phyloP scores from a whole-genome alignment of 2,113 vertebrate species.

The Ardeotis arabs region DNA sequence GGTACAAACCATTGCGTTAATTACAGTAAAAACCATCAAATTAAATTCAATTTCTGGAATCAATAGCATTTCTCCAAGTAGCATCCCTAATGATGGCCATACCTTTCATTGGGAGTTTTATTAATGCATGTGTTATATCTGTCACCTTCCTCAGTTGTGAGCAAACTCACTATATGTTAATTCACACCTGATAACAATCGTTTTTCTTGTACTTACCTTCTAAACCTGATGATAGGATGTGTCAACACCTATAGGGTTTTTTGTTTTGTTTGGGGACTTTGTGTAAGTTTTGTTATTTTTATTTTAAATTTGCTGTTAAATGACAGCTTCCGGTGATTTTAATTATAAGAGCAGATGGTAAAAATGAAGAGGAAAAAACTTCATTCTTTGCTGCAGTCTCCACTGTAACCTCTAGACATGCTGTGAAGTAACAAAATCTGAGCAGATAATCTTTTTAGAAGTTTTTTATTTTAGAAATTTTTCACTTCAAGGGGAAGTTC shows the following conservation, averaged over 20 bases:
- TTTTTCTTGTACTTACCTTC: slow-evolving; percentile 65
- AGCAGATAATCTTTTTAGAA: neutral
- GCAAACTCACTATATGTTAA: slow-evolving; percentile 75
- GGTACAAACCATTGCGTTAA: slow-evolving; percentile 72
- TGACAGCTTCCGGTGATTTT: slow-evolving; percentile 41
- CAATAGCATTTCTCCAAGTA: slow-evolving; percentile 70
- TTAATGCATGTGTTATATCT: slow-evolving; percentile 75
- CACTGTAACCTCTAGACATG: neutral
- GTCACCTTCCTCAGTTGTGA: slow-evolving; percentile 63
- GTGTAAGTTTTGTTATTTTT: neutral
- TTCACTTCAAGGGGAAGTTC: neutral
- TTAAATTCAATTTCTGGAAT: slow-evolving; percentile 77
- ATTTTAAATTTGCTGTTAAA: slow-evolving; percentile 41
- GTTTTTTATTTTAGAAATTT: neutral
- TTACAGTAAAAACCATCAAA: slow-evolving; percentile 77
- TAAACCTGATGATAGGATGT: slow-evolving; percentile 61
- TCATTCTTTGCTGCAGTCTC: neutral
- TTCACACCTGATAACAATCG: slow-evolving; percentile 77
- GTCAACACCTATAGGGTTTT: slow-evolving; percentile 65
- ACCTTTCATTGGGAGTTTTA: slow-evolving; percentile 62
- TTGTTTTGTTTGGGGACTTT: neutral
- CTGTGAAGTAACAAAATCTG: neutral
- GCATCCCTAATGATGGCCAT: slow-evolving; percentile 69
- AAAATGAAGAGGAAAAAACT: slow-evolving; percentile 47
- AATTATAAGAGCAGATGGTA: slow-evolving; percentile 55